Evolutionary conservation across 2,888 invertebrate species (phyloP).

Genomic region (Polyploca ridens): DNA sequence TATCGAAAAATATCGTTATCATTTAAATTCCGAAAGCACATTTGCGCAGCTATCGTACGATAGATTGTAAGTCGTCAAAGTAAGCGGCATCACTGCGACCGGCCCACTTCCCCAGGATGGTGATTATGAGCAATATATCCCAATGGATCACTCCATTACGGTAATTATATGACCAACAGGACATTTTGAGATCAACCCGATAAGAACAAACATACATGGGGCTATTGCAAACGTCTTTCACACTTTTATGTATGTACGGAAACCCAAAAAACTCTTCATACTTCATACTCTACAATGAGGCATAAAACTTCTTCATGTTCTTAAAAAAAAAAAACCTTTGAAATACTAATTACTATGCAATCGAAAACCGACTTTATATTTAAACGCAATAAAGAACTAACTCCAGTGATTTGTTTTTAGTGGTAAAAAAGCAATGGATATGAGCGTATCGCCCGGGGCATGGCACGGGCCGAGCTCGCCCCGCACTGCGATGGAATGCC

Average conservation of each 20-base stretch:
- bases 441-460: slow-evolving; percentile 55
- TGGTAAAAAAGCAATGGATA: slow-evolving; percentile 36
- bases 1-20: background rate
- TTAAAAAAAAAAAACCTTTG: slow-evolving; percentile 41
- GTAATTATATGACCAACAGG: slow-evolving; percentile 7
- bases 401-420: slow-evolving; percentile 21
- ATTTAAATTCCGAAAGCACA: background rate
- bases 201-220: slow-evolving; percentile 17
- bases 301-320: slow-evolving; percentile 50
- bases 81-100: background rate
- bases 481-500: slow-evolving; percentile 37
- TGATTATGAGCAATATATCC: slow-evolving; percentile 9
- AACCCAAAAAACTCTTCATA: slow-evolving; percentile 37
- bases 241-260: background rate
- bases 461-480: slow-evolving; percentile 64
- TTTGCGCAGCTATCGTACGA: background rate
- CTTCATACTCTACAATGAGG: slow-evolving; percentile 55
- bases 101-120: slow-evolving; percentile 5
- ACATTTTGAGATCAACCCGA: slow-evolving; percentile 3
- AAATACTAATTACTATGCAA: slow-evolving; percentile 35
- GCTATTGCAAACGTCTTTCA: slow-evolving; percentile 10
- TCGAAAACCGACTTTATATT: slow-evolving; percentile 33
- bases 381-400: slow-evolving; percentile 30
- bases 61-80: background rate
- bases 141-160: slow-evolving; percentile 4